Conservation (phyloP, 2,113 vertebrate genomes). For the Oxyura jamaicensis region DNA sequence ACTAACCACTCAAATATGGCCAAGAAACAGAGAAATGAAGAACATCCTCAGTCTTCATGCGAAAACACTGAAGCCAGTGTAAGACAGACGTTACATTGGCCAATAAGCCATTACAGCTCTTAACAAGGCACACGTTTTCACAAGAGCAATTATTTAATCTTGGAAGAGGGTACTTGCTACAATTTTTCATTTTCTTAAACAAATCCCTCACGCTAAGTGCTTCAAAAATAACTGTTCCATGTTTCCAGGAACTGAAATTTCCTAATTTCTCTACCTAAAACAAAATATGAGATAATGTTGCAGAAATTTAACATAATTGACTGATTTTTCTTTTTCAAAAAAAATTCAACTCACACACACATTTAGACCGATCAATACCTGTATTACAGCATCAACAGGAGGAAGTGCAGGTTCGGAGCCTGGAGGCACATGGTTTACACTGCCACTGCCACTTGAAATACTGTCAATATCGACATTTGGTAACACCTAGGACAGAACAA, state of each 20-base stretch:
- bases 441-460: conserved; percentile 59
- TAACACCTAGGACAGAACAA: conserved; percentile 76
- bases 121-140: background rate
- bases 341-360: background rate
- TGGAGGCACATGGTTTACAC: background rate
- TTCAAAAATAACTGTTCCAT: background rate
- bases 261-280: background rate
- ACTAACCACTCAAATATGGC: background rate
- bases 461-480: conserved; percentile 86
- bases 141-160: background rate
- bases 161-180: background rate
- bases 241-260: background rate
- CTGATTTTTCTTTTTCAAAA: background rate
- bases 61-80: background rate
- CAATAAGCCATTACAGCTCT: background rate
- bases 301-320: background rate
- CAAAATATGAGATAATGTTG: background rate
- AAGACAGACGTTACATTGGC: background rate
- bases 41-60: background rate
- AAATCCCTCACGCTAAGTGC: background rate
- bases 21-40: background rate
- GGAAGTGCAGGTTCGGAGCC: background rate
- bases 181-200: background rate
- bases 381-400: conserved; percentile 52
- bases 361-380: conserved; percentile 72